A percentile compares a stretch with the other conserved stretches of the same genome.
These are phyloP conservation scores for Smittia sp. DNA, from an alignment of 2,888 invertebrate species.

Conservation along the genomic window DNA sequence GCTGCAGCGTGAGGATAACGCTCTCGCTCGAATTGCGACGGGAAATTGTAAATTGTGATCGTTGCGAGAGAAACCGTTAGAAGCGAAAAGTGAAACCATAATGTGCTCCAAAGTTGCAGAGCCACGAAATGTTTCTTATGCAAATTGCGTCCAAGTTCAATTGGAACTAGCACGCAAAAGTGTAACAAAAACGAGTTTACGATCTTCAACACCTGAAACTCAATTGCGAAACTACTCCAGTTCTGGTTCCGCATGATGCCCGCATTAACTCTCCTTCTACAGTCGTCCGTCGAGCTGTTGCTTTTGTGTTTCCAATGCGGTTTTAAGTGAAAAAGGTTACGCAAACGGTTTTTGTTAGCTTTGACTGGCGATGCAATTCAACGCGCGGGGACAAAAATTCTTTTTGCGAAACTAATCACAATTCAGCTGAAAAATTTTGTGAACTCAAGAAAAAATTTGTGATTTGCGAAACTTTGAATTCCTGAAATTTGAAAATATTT, in stretches of 20 bases:
- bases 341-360: background rate
- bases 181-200: constrained; percentile 33
- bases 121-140: constrained; percentile 33
- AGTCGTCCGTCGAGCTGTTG: background rate
- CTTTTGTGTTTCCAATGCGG: constrained; percentile 1
- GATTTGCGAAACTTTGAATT: too few species aligned
- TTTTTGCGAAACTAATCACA: background rate
- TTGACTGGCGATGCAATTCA: constrained; percentile 13
- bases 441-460: too few species aligned
- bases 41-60: too few species aligned
- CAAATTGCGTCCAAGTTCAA: constrained; percentile 34
- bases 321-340: background rate
- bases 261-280: constrained; percentile 11
- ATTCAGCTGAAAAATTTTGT: too few species aligned
- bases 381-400: background rate
- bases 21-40: constrained; percentile 24
- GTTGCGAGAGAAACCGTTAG: background rate
- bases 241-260: constrained; percentile 10
- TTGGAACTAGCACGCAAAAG: constrained; percentile 3
- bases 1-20: constrained; percentile 30
- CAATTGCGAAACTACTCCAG: constrained; percentile 5
- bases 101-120: constrained; percentile 31
- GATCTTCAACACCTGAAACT: constrained; percentile 26
- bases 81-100: constrained; percentile 18
- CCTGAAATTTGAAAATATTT: too few species aligned